phyloP scores from a whole-genome alignment of 2,113 vertebrate species.

The Coturnix japonica region DNA sequence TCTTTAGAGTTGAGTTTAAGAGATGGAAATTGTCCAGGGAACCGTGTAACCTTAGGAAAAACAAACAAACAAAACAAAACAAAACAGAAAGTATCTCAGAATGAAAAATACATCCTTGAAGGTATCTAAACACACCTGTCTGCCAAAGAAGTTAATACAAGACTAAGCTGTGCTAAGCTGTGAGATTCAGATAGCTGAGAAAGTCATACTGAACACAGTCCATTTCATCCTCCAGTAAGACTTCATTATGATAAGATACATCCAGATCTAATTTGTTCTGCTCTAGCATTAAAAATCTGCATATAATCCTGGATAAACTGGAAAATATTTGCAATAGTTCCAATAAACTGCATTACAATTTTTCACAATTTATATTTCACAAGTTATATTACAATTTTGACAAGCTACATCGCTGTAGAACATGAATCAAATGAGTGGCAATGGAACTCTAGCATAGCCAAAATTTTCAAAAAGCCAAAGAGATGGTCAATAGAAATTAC shows the following conservation, averaged over 20 bases:
- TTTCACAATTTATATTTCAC: background rate
- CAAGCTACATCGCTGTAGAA: no score
- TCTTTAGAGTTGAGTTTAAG: background rate
- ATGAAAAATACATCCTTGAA: background rate
- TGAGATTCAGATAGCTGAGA: background rate
- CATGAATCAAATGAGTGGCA: background rate
- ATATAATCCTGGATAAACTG: background rate
- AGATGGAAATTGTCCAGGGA: background rate
- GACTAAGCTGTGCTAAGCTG: background rate
- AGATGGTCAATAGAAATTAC: background rate
- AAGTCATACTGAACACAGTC: background rate
- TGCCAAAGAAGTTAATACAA: background rate
- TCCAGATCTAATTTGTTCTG: background rate
- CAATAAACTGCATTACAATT: background rate
- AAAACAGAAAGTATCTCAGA: background rate
- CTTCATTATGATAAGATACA: background rate
- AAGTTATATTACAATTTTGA: background rate
- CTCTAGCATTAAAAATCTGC: rapidly evolving
- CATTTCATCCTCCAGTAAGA: background rate
- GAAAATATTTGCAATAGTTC: background rate
- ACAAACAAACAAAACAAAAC: background rate
- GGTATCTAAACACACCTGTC: rapidly evolving
- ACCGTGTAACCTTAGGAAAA: background rate
- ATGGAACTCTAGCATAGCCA: background rate
- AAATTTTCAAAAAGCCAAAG: background rate